Conservation (phyloP, 2,888 invertebrate genomes). For the Amaurobius ferox region DNA sequence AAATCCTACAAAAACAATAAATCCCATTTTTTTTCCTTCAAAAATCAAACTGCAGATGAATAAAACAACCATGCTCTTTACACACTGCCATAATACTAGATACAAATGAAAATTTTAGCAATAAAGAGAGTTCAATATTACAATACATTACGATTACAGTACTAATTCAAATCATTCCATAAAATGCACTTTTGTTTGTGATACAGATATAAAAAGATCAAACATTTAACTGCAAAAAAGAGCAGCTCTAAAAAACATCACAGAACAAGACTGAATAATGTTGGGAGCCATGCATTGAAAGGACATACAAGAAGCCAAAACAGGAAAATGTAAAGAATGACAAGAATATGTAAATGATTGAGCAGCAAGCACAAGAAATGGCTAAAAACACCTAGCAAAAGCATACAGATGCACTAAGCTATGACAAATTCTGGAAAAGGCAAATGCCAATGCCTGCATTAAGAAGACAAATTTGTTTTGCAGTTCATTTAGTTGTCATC, state of each 20-base stretch:
- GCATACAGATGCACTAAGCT: slow-evolving; percentile 64
- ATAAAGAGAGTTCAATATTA: too few relatives aligned
- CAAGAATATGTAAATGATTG: slow-evolving; percentile 40
- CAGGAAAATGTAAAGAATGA: neutral
- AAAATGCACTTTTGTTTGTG: neutral
- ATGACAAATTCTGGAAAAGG: slow-evolving; percentile 39
- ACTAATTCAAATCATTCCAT: neutral
- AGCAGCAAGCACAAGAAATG: slow-evolving; percentile 66
- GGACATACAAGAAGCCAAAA: slow-evolving; percentile 47
- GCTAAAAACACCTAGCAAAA: slow-evolving; percentile 64
- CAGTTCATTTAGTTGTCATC: slow-evolving; percentile 29
- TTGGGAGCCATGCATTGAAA: slow-evolving; percentile 61
- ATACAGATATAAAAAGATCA: neutral
- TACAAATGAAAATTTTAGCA: too few relatives aligned
- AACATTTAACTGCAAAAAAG: slow-evolving; percentile 21
- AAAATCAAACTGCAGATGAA: too few relatives aligned
- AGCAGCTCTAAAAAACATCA: slow-evolving; percentile 51
- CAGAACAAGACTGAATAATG: slow-evolving; percentile 52
- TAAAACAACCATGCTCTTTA: too few relatives aligned
- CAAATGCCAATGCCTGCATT: slow-evolving; percentile 54
- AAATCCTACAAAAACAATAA: too few relatives aligned
- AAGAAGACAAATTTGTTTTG: slow-evolving; percentile 29
- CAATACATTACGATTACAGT: neutral
- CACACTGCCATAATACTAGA: too few relatives aligned
- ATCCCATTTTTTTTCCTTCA: too few relatives aligned